Base-by-base conservation (phyloP, 2,797 vertebrate genomes). In the Propithecus deckenii region DNA sequence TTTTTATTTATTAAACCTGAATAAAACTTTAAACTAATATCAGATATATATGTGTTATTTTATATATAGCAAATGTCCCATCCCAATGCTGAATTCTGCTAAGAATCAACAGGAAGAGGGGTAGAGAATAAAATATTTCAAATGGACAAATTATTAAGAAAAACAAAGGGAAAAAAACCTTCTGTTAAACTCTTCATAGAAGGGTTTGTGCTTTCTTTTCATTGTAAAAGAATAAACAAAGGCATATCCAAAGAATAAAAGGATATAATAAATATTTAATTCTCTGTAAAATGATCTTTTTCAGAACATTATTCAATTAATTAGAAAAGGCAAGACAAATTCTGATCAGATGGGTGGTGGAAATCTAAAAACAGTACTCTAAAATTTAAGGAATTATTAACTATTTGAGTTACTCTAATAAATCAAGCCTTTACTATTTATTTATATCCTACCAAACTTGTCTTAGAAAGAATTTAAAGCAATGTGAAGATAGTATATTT, bases 321-420 rank as follows among this genome's bases (percentile, higher is more conserved):
- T 98, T 98, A 98, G 97, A 98, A 98, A 96, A 96, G 94, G 97
- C 98, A 97, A 91, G 85, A 74, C 96, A 95, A 67, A 96, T 97
- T 98, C 92, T 95, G 86, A 98, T 98, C 41, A 88, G 69, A 98
- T 87, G 65, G 86, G 74, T 75, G 98, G 95, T 0, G 93, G 92
- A 98, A 97, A 98, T 75, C 89, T 91, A 93, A 98, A 97, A 43
- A 43, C 94, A 59, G 15, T 35, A 7, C 22, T 50, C 30, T 8
- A 52, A 89, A 92, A 55, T 69, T 38, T 48, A 65, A 94, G n/a
- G n/a, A 61, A 80, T 10, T 48, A 67, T 48, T 57, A n/a, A n/a
- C 15, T 78, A 50, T 57, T 18, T 83, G 61, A 78, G 20, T 50
- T 69, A 59, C 14, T 78, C 48, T 76, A 67, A 57, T 38, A 69